A percentile compares a stretch with the other conserved stretches of the same genome.
Conservation (phyloP, 2,113 vertebrate species). For the Zapus hudsonius region DNA sequence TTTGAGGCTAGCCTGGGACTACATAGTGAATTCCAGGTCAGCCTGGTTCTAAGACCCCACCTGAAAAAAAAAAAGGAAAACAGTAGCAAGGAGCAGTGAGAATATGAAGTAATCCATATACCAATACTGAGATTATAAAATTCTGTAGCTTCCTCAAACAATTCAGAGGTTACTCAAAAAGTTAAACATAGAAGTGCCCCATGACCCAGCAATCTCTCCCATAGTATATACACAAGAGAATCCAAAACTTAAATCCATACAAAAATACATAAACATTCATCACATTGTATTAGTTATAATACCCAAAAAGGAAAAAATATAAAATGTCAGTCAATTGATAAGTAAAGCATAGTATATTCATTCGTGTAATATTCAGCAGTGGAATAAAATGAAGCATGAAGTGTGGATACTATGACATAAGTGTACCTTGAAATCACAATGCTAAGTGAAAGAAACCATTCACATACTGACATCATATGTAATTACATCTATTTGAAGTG, state of each 20-base stretch:
- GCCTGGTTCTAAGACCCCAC: too few relatives aligned
- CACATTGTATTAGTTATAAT: background rate
- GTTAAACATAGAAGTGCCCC: background rate
- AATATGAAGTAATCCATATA: background rate
- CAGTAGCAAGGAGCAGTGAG: background rate
- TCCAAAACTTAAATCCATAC: background rate
- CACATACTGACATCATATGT: background rate
- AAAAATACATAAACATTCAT: background rate
- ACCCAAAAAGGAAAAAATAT: too few relatives aligned
- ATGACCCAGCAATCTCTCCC: background rate
- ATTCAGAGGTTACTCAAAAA: constrained; percentile 11
- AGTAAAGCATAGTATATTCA: background rate
- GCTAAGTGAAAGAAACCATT: constrained; percentile 11
- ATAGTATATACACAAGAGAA: background rate
- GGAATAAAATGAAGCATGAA: background rate
- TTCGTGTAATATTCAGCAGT: constrained; percentile 21
- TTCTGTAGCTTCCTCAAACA: background rate
- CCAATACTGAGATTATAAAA: background rate
- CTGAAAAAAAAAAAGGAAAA: too few relatives aligned
- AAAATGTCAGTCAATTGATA: background rate
- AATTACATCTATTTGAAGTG: background rate
- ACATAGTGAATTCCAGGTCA: too few relatives aligned
- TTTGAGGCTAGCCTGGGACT: too few relatives aligned
- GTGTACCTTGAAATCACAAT: background rate
- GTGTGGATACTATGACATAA: background rate